A percentile compares a stretch with the other conserved stretches of the same genome.
Conservation (phyloP, 2,797 vertebrate species). For the Petrocephalus sullivani region DNA sequence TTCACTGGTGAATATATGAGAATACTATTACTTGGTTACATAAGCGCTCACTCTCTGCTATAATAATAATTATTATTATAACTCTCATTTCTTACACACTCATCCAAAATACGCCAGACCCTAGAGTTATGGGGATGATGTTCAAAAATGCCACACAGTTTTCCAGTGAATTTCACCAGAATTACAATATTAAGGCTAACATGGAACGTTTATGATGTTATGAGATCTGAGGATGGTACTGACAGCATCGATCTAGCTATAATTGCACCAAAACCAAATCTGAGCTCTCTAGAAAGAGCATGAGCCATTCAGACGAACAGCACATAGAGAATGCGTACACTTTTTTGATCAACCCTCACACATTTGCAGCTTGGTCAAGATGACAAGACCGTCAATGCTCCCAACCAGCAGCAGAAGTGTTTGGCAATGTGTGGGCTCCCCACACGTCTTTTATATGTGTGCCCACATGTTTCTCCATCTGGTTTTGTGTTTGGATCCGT, state of each 20-base stretch:
- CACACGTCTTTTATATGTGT: not conserved
- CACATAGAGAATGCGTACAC: not conserved
- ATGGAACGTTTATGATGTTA: not conserved
- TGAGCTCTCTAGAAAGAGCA: not conserved
- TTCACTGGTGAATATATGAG: not conserved
- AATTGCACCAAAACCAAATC: not conserved
- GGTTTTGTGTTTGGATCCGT: constrained; percentile 6
- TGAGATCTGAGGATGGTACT: not conserved
- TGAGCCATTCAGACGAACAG: not conserved
- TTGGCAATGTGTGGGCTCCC: constrained; percentile 1
- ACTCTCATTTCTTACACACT: not conserved
- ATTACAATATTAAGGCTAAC: not conserved
- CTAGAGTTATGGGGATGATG: not conserved
- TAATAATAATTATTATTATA: constrained; percentile 8
- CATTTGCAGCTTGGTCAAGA: not conserved
- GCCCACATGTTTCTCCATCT: constrained; percentile 20
- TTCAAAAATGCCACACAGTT: not conserved
- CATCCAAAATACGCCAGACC: constrained; percentile 16
- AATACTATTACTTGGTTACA: constrained; percentile 1
- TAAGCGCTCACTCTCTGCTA: not conserved
- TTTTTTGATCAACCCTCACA: not conserved
- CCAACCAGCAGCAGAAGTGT: not conserved
- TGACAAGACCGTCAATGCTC: not conserved
- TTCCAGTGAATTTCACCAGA: not conserved
- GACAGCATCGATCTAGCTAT: not conserved